A percentile compares a stretch with the other conserved stretches of the same genome.
Evolutionary conservation across 1,140 invertebrate genomes (phyloP).

Genomic region (Chrysoperla carnea): DNA sequence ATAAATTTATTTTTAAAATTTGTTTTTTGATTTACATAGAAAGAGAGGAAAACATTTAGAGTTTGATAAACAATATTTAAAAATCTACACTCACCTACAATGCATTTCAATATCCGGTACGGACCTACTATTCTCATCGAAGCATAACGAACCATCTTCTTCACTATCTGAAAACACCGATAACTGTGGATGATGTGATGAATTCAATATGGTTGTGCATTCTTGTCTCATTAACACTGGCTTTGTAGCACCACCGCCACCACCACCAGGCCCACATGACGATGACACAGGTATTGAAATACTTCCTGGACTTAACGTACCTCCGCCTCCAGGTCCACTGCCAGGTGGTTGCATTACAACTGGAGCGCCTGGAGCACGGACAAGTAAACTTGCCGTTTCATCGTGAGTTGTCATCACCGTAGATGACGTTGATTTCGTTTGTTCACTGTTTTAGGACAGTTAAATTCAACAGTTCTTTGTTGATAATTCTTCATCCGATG

Average conservation of each 20-base stretch:
- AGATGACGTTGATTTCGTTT: constrained; percentile 20
- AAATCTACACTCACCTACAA: constrained; percentile 29
- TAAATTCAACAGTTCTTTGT: constrained; percentile 5
- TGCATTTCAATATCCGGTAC: constrained; percentile 81
- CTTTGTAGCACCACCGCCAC: constrained; percentile 28
- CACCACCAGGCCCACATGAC: neutral
- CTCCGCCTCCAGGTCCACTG: neutral
- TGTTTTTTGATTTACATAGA: too few species aligned
- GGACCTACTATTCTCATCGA: constrained; percentile 53
- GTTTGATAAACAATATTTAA: too few species aligned
- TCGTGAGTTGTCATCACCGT: constrained; percentile 43
- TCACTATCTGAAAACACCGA: constrained; percentile 61
- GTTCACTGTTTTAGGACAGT: constrained; percentile 24
- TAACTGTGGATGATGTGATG: constrained; percentile 49
- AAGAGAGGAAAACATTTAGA: too few species aligned
- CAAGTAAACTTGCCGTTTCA: constrained; percentile 58
- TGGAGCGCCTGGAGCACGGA: constrained; percentile 24
- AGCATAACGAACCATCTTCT: constrained; percentile 41
- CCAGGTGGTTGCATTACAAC: neutral
- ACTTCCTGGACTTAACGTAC: neutral
- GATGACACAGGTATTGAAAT: too few species aligned
- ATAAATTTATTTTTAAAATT: too few species aligned
- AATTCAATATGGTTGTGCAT: constrained; percentile 52
- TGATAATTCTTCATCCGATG: constrained; percentile 4
- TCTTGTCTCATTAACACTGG: constrained; percentile 69